Conservation (phyloP, 2,888 invertebrate genomes). For the Tiliacea aurago region DNA sequence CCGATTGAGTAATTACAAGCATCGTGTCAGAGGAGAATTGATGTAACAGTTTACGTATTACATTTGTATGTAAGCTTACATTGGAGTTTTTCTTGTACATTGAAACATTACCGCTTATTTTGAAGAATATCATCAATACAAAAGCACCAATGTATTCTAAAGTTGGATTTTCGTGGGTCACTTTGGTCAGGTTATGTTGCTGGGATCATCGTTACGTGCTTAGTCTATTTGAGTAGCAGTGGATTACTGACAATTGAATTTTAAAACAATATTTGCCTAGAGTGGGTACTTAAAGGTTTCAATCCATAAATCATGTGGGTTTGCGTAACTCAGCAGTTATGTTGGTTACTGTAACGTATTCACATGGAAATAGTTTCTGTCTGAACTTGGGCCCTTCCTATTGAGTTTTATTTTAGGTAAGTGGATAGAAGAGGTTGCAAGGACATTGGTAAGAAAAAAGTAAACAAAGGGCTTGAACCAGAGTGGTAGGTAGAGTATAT, state of each 20-base stretch:
- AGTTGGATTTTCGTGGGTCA: background rate
- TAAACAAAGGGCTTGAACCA: no score
- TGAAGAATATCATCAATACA: background rate
- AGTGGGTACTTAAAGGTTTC: background rate
- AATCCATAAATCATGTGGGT: conserved; percentile 10
- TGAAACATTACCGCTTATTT: background rate
- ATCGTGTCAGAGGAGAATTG: conserved; percentile 55
- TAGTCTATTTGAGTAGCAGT: conserved; percentile 12
- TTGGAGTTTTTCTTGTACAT: conserved; percentile 5
- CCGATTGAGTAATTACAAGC: conserved; percentile 80
- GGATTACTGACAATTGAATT: conserved; percentile 31
- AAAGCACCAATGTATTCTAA: background rate
- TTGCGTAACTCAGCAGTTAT: conserved; percentile 20
- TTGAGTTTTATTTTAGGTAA: no score
- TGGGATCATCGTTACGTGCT: conserved; percentile 29
- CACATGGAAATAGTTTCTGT: background rate
- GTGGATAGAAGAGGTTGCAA: background rate
- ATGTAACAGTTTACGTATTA: conserved; percentile 66
- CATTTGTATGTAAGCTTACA: conserved; percentile 22
- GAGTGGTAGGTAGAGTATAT: no score
- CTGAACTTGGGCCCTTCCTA: background rate
- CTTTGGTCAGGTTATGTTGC: background rate
- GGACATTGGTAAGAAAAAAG: background rate
- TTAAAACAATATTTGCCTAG: conserved; percentile 20
- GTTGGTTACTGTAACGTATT: background rate